Evolutionary conservation across 2,113 vertebrate species (phyloP), one percentile per base, ranked within the genome.

Genomic region (Glaucomys volans): DNA sequence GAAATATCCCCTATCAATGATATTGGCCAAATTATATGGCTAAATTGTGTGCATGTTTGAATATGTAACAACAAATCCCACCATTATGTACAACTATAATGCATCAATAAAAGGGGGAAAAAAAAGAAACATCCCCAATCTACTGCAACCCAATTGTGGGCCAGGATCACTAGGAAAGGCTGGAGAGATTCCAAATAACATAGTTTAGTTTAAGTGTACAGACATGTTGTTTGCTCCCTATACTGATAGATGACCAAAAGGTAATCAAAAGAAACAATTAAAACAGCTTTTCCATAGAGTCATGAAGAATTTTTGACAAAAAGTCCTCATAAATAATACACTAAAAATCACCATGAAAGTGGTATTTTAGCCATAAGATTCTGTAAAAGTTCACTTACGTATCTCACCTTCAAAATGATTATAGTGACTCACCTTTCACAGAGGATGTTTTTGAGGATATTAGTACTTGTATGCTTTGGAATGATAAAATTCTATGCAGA

Each of bases 171-270:
- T 52, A 72, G 37, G 14, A 86, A 91, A 67, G 10, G 64, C 69
- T 80, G 16, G 95, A 94, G 9, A 11, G 24, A 85, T 85, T 87
- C 8, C 57, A 94, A 96, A 67, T 72, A 76, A 50, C 52, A 90
- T 4, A 81, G 75, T 40, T 72, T 62, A 81, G 30, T 26, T 77
- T 81, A 80, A 85, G 28, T 44, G 40, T 93, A 81, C 32, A 50
- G 11, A 26, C 5, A 59, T 37, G 14, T 32, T 82, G 28, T 77
- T 72, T 72, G 22, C 8, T 87, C 26, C 20, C 35, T 8, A 17
- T 81, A 57, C 0, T 87, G 11, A 30, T 47, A 87, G 76, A 57
- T 85, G 35, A 52, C 59, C 66, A 93, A 85, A 84, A 62, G n/a
- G 37, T 5, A 57, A 9, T 47, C 20, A 11, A 72, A 64, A 87